Conservation (phyloP, 2,113 vertebrate species). For the Gallinago paraguaiae region DNA sequence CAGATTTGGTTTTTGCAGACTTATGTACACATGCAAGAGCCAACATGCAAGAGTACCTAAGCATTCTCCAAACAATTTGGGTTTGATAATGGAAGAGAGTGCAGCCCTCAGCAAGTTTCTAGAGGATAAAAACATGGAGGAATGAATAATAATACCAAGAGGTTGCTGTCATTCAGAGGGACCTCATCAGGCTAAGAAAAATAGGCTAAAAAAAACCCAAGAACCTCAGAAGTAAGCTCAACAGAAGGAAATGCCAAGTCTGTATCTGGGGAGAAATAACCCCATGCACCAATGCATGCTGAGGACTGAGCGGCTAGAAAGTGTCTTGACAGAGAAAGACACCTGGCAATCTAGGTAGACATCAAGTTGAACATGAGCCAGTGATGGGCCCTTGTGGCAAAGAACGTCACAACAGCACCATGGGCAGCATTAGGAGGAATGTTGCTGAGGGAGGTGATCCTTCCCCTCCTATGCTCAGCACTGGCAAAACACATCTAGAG, state of each 20-base stretch:
- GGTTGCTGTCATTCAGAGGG: background rate
- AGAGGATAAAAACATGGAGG: background rate
- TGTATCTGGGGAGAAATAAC: background rate
- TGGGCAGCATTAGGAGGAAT: background rate
- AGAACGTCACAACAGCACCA: accelerated
- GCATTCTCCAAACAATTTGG: background rate
- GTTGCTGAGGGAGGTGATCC: background rate
- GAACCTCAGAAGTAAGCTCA: background rate
- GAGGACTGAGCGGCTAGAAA: background rate
- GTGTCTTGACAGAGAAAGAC: background rate
- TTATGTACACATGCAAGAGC: background rate
- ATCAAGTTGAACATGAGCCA: background rate
- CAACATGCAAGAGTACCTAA: background rate
- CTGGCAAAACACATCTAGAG: background rate
- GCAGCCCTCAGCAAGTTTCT: background rate
- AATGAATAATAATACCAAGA: background rate
- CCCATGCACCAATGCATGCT: too few species aligned
- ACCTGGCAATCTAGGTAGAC: background rate
- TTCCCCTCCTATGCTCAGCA: background rate
- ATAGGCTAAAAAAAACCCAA: background rate
- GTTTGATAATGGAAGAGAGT: background rate
- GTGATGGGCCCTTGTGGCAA: background rate
- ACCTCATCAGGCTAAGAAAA: background rate
- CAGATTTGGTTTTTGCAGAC: background rate
- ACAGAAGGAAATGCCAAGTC: background rate